Conservation (phyloP, 1,140 invertebrate genomes). For the Drosophila jambulina region DNA sequence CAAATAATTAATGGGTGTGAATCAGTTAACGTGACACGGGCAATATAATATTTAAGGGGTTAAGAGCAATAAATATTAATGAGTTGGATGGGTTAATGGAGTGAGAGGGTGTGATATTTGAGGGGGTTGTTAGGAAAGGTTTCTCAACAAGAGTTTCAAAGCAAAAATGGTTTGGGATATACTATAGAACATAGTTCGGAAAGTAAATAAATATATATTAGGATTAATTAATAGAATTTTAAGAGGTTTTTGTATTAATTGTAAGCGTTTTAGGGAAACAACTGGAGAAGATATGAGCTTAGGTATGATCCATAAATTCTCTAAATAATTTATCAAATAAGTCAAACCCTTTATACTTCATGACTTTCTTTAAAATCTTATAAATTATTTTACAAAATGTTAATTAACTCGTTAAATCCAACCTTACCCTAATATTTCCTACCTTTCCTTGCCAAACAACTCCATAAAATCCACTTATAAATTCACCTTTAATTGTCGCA, state of each 20-base stretch:
- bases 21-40: conserved; percentile 30
- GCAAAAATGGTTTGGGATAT: not conserved
- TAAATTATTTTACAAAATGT: too few species aligned
- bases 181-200: not conserved
- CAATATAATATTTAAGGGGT: conserved; percentile 23
- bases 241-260: not conserved
- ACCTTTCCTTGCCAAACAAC: not conserved
- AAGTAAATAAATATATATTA: not conserved
- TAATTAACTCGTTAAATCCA: too few species aligned
- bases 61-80: conserved; percentile 14
- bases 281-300: not conserved
- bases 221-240: not conserved
- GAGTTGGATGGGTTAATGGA: not conserved
- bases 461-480: not conserved
- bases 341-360: not conserved
- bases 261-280: too few species aligned
- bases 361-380: not conserved
- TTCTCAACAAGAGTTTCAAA: not conserved
- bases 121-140: not conserved
- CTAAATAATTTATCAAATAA: not conserved
- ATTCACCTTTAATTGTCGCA: conserved; percentile 12
- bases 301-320: not conserved
- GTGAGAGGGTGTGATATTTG: not conserved
- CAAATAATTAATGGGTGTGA: conserved; percentile 38
- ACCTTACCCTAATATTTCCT: not conserved